A percentile compares a stretch with the other conserved stretches of the same genome.
phyloP scores from a whole-genome alignment of 2,888 invertebrate species.

The Athalia rosae region DNA sequence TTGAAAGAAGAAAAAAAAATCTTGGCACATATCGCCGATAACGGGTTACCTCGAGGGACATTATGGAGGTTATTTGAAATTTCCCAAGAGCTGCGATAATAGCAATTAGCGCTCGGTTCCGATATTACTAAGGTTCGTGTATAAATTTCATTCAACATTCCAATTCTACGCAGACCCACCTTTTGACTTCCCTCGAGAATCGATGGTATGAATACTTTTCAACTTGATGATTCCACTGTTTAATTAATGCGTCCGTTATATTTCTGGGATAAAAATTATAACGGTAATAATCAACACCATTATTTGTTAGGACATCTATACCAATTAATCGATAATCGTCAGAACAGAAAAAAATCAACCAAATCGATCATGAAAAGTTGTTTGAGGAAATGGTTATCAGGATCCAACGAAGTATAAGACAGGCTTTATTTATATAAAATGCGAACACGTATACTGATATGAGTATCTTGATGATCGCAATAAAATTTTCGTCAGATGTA shows the following conservation, averaged over 20 bases:
- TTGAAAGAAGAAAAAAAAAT: too few relatives aligned
- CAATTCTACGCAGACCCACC: background rate
- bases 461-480: background rate
- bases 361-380: background rate
- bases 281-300: too few relatives aligned
- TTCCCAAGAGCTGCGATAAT: constrained; percentile 4
- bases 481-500: background rate
- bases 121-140: constrained; percentile 8
- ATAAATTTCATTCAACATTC: constrained; percentile 6
- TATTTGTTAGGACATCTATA: too few relatives aligned
- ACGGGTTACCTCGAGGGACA: too few relatives aligned
- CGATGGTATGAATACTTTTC: constrained; percentile 17
- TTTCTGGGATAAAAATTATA: too few relatives aligned
- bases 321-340: too few relatives aligned
- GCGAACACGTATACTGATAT: constrained; percentile 11
- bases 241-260: constrained; percentile 20
- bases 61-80: background rate
- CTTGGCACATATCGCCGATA: too few relatives aligned
- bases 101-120: constrained; percentile 9
- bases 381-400: background rate
- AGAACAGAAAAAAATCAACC: too few relatives aligned
- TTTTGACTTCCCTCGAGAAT: background rate
- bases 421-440: constrained; percentile 17
- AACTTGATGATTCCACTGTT: background rate
- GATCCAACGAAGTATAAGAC: background rate